These are phyloP conservation scores for Anabas testudineus DNA, from an alignment of 2,797 vertebrate genomes.

Conservation along the genomic window DNA sequence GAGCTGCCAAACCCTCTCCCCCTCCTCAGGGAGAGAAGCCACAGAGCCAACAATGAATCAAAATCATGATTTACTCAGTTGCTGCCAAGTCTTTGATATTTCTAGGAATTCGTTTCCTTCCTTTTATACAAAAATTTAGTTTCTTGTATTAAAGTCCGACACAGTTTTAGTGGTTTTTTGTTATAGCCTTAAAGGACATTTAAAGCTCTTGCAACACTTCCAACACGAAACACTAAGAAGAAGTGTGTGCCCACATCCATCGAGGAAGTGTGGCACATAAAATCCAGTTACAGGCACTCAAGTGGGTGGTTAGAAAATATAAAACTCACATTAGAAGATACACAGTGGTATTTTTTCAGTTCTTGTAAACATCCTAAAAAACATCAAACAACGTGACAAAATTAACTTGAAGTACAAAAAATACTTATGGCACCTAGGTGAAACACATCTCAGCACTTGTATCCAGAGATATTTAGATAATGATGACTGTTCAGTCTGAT, in stretches of 20 bases:
- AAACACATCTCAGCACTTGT: no score
- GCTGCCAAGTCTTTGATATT: background rate
- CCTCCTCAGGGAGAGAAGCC: conserved; percentile 20
- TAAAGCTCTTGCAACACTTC: background rate
- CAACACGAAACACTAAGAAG: background rate
- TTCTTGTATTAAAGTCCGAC: background rate
- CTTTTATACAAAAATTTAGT: conserved; percentile 1
- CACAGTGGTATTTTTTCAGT: no score
- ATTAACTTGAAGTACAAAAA: no score
- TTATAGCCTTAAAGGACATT: background rate
- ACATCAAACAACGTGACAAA: no score
- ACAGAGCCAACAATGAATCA: conserved; percentile 24
- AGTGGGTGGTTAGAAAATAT: no score
- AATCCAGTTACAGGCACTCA: no score
- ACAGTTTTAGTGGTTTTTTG: background rate
- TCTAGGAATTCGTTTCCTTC: background rate
- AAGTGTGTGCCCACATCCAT: background rate
- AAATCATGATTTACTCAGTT: conserved; percentile 40
- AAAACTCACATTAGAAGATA: no score
- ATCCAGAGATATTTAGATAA: no score
- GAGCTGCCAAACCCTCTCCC: conserved; percentile 23
- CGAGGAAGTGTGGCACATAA: no score
- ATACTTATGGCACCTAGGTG: no score
- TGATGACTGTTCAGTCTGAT: background rate
- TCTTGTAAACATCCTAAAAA: no score